These are phyloP conservation scores for Arenaria interpres DNA, from an alignment of 2,113 vertebrate species.

Conservation along the genomic window DNA sequence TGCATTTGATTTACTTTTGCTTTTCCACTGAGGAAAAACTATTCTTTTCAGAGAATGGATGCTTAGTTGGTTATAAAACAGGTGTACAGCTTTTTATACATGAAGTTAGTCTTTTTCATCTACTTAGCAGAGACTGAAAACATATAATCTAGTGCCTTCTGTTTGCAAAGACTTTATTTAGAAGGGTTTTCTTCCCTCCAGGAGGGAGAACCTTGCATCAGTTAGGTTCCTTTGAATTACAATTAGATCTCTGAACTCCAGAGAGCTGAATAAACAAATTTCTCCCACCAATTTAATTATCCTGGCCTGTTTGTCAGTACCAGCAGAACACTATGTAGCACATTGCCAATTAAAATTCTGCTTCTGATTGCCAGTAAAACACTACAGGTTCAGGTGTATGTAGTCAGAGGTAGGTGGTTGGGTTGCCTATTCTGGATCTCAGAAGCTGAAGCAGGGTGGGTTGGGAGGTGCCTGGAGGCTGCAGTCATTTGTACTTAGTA, in stretches of 20 bases:
- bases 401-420: not conserved
- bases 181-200: not conserved
- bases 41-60: not conserved
- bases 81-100: not conserved
- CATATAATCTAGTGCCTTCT: not conserved
- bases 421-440: not conserved
- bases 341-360: not conserved
- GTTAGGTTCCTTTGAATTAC: not conserved
- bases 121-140: not conserved
- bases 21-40: not conserved
- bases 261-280: conserved; percentile 4
- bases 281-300: not conserved
- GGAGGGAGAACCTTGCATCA: not conserved
- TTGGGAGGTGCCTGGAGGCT: not conserved
- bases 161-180: not conserved
- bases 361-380: not conserved
- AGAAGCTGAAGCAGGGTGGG: not conserved
- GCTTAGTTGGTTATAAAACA: not conserved
- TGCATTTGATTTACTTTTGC: not conserved
- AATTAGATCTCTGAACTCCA: conserved; percentile 11
- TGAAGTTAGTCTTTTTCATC: not conserved
- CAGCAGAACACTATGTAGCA: not conserved
- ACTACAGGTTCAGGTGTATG: not conserved
- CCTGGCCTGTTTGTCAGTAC: not conserved
- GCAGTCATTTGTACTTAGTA: not conserved